Conservation (phyloP, 2,888 invertebrate species). For the Graphium colonna region DNA sequence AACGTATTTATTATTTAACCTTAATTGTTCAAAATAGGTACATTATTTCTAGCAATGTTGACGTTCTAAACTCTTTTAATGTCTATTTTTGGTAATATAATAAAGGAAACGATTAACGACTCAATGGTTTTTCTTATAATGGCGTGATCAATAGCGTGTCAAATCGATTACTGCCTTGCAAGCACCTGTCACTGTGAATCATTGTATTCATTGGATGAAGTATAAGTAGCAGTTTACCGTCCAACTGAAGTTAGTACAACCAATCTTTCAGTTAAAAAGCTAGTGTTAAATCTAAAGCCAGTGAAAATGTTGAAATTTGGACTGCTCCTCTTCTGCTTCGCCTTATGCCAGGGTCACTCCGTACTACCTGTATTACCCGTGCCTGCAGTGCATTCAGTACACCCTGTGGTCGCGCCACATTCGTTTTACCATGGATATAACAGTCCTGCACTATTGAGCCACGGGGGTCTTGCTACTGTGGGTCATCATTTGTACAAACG, state of each 20-base stretch:
- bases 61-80: slow-evolving; percentile 4
- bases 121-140: slow-evolving; percentile 50
- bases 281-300: slow-evolving; percentile 8
- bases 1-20: no score
- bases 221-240: slow-evolving; percentile 54
- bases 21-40: no score
- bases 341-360: slow-evolving; percentile 49
- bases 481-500: slow-evolving; percentile 57
- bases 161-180: slow-evolving; percentile 51
- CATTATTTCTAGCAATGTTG: neutral
- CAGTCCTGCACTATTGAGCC: slow-evolving; percentile 25
- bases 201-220: slow-evolving; percentile 33
- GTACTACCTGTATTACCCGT: slow-evolving; percentile 42
- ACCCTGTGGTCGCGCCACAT: slow-evolving; percentile 40
- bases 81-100: no score
- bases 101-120: no score
- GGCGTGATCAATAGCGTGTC: slow-evolving; percentile 53
- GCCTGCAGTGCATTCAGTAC: slow-evolving; percentile 39
- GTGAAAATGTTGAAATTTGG: slow-evolving; percentile 48
- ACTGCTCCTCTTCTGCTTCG: slow-evolving; percentile 45
- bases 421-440: slow-evolving; percentile 29
- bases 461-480: slow-evolving; percentile 12
- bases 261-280: slow-evolving; percentile 18
- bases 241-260: slow-evolving; percentile 17
- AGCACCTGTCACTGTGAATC: slow-evolving; percentile 57